phyloP scores from a whole-genome alignment of 2,797 vertebrate genomes.

The Pteropus rufus region DNA sequence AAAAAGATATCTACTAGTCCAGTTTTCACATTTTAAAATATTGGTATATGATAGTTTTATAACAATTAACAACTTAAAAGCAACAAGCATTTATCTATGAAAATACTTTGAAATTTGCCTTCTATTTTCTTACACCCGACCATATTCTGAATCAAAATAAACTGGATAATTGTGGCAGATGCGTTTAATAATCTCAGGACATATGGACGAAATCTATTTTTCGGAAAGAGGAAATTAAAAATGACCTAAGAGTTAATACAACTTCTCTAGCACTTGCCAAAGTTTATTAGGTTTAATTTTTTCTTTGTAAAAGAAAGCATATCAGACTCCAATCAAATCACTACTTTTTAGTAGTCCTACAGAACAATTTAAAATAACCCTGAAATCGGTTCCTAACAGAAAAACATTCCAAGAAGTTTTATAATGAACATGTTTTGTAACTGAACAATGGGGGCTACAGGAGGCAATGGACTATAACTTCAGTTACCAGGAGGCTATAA shows the following conservation, averaged over 20 bases:
- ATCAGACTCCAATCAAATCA: not conserved
- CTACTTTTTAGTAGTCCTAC: not conserved
- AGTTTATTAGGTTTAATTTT: not conserved
- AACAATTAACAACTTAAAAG: not conserved
- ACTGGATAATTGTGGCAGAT: not conserved
- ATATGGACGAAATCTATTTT: not conserved
- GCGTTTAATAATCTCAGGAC: not conserved
- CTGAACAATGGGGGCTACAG: not conserved
- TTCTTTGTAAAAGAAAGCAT: not conserved
- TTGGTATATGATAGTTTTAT: not conserved
- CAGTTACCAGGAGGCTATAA: not conserved
- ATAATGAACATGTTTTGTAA: not conserved
- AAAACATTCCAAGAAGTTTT: not conserved
- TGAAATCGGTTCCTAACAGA: not conserved
- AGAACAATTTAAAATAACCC: conserved; percentile 20
- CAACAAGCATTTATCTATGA: not conserved
- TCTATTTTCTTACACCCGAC: conserved; percentile 4
- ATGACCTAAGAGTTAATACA: not conserved
- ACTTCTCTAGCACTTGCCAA: not conserved
- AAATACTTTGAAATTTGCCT: conserved; percentile 34
- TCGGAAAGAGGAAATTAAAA: conserved; percentile 15
- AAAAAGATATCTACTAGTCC: not conserved
- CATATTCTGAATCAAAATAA: conserved; percentile 9
- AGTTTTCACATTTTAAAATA: conserved; percentile 22
- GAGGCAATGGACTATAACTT: not conserved